A percentile compares a stretch with the other conserved stretches of the same genome.
Evolutionary conservation across 2,888 invertebrate genomes (phyloP).

Genomic region (Aphelenchoides bicaudatus): DNA sequence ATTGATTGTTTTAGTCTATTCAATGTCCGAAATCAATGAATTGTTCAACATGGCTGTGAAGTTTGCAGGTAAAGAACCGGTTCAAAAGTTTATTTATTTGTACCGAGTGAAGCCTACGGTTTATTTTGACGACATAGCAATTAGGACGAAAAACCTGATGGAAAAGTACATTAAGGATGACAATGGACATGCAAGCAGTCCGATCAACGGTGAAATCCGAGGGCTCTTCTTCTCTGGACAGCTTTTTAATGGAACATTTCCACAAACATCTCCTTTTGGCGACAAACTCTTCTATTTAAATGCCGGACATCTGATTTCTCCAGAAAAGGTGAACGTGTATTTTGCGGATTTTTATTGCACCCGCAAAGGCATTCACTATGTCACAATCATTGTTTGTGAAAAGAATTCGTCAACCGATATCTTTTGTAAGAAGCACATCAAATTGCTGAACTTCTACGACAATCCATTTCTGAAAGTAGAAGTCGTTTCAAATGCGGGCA

Average conservation of each 20-base stretch:
- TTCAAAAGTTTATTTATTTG: constrained; percentile 21
- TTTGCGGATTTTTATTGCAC: constrained; percentile 62
- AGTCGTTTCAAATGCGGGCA: neutral
- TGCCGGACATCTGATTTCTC: constrained; percentile 30
- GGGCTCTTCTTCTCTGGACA: constrained; percentile 60
- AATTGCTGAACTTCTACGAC: constrained; percentile 35
- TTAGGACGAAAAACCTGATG: constrained; percentile 34
- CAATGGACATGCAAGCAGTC: constrained; percentile 51
- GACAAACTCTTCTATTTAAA: constrained; percentile 47
- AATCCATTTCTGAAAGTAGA: constrained; percentile 43
- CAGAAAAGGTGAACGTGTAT: constrained; percentile 43
- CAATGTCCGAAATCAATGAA: constrained; percentile 4
- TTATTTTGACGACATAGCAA: constrained; percentile 32
- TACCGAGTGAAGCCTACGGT: constrained; percentile 33
- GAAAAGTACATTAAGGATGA: constrained; percentile 45
- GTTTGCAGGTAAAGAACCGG: neutral
- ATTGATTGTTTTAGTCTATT: neutral
- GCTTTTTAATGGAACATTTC: constrained; percentile 39
- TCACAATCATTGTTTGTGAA: constrained; percentile 55
- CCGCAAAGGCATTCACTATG: constrained; percentile 56
- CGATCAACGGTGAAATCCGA: constrained; percentile 44
- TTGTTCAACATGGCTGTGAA: neutral
- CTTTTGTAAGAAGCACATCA: constrained; percentile 36
- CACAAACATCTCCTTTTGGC: constrained; percentile 50
- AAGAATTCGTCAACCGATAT: constrained; percentile 42